phyloP scores from a whole-genome alignment of 2,797 vertebrate species.

The Pteropus rufus region DNA sequence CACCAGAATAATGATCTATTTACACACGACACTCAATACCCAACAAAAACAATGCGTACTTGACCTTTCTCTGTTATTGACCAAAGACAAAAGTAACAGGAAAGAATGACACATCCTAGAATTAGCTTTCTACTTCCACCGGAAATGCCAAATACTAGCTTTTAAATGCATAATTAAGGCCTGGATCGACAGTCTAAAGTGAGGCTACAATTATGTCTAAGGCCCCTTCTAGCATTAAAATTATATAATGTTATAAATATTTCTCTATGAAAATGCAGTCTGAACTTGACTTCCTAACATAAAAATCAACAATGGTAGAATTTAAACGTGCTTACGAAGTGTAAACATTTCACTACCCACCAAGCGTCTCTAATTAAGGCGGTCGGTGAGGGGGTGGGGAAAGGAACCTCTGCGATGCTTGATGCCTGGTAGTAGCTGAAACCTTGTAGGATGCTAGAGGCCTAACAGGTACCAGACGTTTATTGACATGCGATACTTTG shows the following conservation, averaged over 20 bases:
- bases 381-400: accelerated
- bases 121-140: neutral
- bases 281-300: neutral
- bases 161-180: neutral
- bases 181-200: neutral
- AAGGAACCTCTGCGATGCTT: neutral
- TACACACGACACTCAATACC: neutral
- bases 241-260: neutral
- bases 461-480: accelerated
- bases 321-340: neutral
- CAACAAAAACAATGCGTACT: neutral
- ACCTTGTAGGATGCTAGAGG: neutral
- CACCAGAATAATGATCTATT: neutral
- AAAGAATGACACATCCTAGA: neutral
- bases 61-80: neutral
- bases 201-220: neutral
- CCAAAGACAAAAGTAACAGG: neutral
- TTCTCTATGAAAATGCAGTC: conserved; percentile 7
- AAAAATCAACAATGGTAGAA: neutral
- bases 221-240: neutral
- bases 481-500: accelerated
- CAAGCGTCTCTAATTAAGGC: neutral
- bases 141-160: neutral
- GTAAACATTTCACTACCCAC: neutral
- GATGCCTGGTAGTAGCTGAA: accelerated